Conservation (phyloP, 2,113 vertebrate genomes). For the Cnemophilus loriae region DNA sequence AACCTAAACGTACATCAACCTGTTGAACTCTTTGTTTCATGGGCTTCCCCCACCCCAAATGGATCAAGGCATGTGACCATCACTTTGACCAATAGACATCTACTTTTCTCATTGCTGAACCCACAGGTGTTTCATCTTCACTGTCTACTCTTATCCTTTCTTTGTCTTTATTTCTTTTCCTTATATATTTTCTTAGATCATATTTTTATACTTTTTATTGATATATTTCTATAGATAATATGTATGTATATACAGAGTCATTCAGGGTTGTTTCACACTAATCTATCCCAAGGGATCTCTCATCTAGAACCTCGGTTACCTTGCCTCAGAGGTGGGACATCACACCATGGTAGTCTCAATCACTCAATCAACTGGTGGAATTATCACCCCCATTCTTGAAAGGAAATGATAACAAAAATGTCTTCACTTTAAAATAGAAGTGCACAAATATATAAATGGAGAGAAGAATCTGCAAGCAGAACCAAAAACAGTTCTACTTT, state of each 20-base stretch:
- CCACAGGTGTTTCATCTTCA: not conserved
- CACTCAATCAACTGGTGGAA: not conserved
- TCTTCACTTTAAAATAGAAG: not conserved
- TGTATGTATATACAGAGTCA: not conserved
- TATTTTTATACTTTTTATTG: not conserved
- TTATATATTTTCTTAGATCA: not conserved
- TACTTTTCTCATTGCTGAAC: not conserved
- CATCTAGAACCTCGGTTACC: not conserved
- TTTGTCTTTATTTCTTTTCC: not conserved
- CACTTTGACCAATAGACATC: not conserved
- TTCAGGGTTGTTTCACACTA: not conserved
- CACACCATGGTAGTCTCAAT: not conserved
- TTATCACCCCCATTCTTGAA: not conserved
- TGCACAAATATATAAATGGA: not conserved
- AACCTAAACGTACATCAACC: not conserved
- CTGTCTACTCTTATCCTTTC: not conserved
- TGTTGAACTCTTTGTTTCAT: not conserved
- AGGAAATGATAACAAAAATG: not conserved
- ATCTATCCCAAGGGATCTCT: not conserved
- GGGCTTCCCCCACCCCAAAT: not conserved
- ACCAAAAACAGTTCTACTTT: not conserved
- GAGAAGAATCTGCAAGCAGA: not conserved
- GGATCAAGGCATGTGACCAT: not conserved
- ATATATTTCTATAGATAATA: not conserved
- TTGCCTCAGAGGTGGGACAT: fast-evolving